Evolutionary conservation across 2,113 vertebrate genomes (phyloP), one percentile per base, ranked within the genome.

Genomic region (Chloebia gouldiae): DNA sequence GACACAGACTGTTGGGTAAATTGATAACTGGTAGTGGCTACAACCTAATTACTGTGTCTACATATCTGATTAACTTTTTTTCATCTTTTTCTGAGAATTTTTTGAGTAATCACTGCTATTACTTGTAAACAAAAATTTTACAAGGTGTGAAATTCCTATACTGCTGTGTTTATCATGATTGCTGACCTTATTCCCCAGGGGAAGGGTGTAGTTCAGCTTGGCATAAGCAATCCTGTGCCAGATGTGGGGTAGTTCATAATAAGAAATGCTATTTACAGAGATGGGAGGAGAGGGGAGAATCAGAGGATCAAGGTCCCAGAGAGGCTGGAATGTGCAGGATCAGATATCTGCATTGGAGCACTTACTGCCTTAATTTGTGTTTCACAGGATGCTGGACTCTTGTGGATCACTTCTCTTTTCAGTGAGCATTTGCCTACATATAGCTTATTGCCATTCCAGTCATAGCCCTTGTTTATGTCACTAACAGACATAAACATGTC

Each of bases 81-180:
- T 1, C 20, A 18, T 20, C 3, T 25, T 42, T 85, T 79, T 23
- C 35, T 72, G 69, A 78, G 61, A 49, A 73, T 33, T 37, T 92
- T 82, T 82, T 16, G 57, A 70, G 11, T 90, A 93, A 86, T 88
- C 39, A 6, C 37, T 60, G 27, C 57, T 86, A 16, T 82, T 93
- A 78, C 70, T 89, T 92, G 60, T 96, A 94, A 93, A 89, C 85
- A 88, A 71, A 91, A 31, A 14, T 91, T 96, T 95, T 91, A 92
- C 81, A 96, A 87, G 45, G 92, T 94, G 83, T 72, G 56, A 88
- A 90, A 86, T 93, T 94, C 93, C 90, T 96, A 86, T 96, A 87
- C 39, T 68, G 78, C 70, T 92, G 45, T 95, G 81, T 95, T 95
- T 95, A 81, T 94, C 59, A 17, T 87, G 66, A 95, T 81, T 91